Conservation (phyloP, 1,140 invertebrate genomes). For the Saccostrea glomerata region DNA sequence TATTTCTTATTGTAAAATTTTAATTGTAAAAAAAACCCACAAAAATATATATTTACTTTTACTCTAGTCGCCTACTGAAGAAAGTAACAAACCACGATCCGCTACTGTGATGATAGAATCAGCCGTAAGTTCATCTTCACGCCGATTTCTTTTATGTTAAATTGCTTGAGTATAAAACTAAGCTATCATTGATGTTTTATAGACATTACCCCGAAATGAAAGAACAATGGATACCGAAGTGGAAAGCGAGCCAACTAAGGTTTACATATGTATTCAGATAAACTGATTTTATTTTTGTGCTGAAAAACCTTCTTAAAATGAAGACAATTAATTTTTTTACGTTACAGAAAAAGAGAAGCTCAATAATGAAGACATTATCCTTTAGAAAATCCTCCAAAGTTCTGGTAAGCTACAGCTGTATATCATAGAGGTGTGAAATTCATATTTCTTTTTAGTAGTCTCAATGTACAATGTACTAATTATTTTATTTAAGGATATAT, state of each 20-base stretch:
- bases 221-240: background rate
- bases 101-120: background rate
- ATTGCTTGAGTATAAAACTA: too few species aligned
- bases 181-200: background rate
- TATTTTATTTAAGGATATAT: too few species aligned
- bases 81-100: background rate
- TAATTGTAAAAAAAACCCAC: background rate
- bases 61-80: background rate
- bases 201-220: background rate
- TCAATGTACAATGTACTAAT: too few species aligned
- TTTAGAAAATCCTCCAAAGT: background rate
- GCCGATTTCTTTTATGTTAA: too few species aligned
- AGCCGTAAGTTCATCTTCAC: background rate
- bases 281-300: background rate
- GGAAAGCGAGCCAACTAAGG: background rate
- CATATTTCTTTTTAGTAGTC: too few species aligned
- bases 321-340: background rate
- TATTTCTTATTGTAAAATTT: background rate
- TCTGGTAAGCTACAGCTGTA: too few species aligned
- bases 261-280: background rate
- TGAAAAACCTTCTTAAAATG: background rate
- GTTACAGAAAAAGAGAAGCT: background rate
- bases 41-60: too few species aligned
- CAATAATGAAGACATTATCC: background rate
- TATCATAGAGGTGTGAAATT: too few species aligned